Percentiles rank a stretch among this genome's conserved stretches.
Conservation (phyloP, 2,113 vertebrate species). For the Cryptoleucopteryx plumbea region DNA sequence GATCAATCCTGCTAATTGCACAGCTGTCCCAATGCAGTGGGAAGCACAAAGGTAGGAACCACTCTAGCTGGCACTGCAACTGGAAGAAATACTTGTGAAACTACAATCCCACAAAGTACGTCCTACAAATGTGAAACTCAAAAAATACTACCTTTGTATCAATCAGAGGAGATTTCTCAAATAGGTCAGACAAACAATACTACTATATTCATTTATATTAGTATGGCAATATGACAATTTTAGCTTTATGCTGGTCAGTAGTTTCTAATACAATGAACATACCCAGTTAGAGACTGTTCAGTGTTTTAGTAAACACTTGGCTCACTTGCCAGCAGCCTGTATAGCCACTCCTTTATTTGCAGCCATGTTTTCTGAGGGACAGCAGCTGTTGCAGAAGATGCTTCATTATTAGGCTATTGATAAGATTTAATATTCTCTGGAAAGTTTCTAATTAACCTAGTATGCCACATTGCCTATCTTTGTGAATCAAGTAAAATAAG, state of each 20-base stretch:
- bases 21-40: neutral
- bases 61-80: accelerated
- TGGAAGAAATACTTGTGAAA: neutral
- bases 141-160: neutral
- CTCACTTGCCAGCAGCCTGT: neutral
- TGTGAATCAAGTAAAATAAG: neutral
- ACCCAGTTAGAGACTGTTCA: neutral
- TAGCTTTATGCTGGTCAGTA: neutral
- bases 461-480: neutral
- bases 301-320: neutral
- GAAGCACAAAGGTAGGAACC: neutral
- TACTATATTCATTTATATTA: neutral
- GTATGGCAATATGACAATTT: neutral
- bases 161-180: neutral
- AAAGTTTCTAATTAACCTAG: neutral
- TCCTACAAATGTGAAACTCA: neutral
- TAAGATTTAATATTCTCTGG: neutral
- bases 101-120: accelerated
- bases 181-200: neutral
- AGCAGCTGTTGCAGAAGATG: neutral
- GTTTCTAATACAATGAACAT: neutral
- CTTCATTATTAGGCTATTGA: neutral
- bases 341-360: neutral
- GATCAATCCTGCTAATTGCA: neutral
- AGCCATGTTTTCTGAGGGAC: neutral